phyloP scores from a whole-genome alignment of 1,140 invertebrate genomes.

The Megathymus violae region DNA sequence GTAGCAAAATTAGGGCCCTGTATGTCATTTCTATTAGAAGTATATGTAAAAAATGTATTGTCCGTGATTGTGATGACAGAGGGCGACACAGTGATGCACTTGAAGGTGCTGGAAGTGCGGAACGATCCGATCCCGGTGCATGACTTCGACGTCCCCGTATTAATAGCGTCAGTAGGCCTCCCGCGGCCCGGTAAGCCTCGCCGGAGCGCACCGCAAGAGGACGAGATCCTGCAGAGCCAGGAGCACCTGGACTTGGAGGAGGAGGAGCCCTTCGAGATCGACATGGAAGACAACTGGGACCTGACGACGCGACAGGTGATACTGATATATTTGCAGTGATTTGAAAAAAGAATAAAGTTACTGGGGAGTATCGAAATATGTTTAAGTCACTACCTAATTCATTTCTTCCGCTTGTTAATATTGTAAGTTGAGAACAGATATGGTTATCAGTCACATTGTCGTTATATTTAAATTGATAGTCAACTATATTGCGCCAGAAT shows the following conservation, averaged over 20 bases:
- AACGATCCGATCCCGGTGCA: slow-evolving; percentile 92
- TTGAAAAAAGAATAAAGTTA: too few species aligned
- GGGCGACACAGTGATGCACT: slow-evolving; percentile 90
- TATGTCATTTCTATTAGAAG: too few species aligned
- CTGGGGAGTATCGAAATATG: too few species aligned
- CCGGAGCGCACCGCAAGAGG: slow-evolving; percentile 40
- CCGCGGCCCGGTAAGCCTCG: slow-evolving; percentile 64
- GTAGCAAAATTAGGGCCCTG: too few species aligned
- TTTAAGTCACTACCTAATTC: too few species aligned
- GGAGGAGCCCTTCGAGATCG: slow-evolving; percentile 61
- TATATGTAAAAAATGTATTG: too few species aligned
- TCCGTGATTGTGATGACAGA: slow-evolving; percentile 79
- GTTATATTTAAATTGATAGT: too few species aligned
- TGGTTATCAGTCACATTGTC: too few species aligned
- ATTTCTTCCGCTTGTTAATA: too few species aligned
- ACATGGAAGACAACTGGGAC: slow-evolving; percentile 88
- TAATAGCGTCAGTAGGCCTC: slow-evolving; percentile 86
- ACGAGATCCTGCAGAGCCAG: slow-evolving; percentile 44
- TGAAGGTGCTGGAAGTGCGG: slow-evolving; percentile 91
- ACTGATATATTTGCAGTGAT: too few species aligned
- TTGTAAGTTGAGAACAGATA: too few species aligned
- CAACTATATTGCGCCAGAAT: too few species aligned
- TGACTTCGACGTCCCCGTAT: slow-evolving; percentile 96
- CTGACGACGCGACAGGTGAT: slow-evolving; percentile 93
- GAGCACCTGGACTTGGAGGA: slow-evolving; percentile 60